Base-by-base conservation (phyloP, 2,888 invertebrate genomes). In the Drosophila trichaetosa region DNA sequence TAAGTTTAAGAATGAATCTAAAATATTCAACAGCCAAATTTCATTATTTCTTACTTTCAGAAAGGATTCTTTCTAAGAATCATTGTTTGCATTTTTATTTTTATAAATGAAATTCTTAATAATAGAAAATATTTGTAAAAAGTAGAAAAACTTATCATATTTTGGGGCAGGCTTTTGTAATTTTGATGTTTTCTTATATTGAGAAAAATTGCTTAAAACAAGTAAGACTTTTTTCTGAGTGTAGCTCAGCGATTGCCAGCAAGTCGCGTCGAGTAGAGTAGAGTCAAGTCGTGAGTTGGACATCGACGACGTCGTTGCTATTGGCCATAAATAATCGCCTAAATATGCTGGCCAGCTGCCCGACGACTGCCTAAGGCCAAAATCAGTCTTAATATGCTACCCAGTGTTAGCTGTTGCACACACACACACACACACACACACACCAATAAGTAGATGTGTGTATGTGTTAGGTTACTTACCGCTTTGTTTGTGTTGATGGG, bases 331-430 rank as follows among this genome's bases (percentile, higher is more conserved):
- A 87, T 87, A 87, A 88, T 78, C 87, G 84, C 62, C 87, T 80
- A 90, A 87, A 87, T 86, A 87, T 90, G 87, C 79, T 89, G 90
- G 87, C 87, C 89, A 83, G 76, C 81, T 71, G 82, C 75, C 82
- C 82, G 65, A 69, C 79, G 61, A 53, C 71, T 62, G 85, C 86
- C 79, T 85, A 60, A 80, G 80, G 84, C 83, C 82, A 80, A 87
- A 90, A 90, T 87, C 87, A 76, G 87, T 89, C 90, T 87, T 87
- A 87, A 89, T 87, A 87, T 85, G 83, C 65, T 68, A 68, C 63
- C 57, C 46, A 65, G 59, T 82, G 60, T 80, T 66, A 62, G 83
- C 80, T 77, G 86, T 71, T 82, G 76, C 69, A 66, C 76, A 66
- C 33, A 24, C 34, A 21, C 27, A 51, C 13, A 40, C 18, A 11